Evolutionary conservation across 1,140 invertebrate species (phyloP), one percentile per base, ranked within the genome.

Genomic region (Parapsyche elsis): DNA sequence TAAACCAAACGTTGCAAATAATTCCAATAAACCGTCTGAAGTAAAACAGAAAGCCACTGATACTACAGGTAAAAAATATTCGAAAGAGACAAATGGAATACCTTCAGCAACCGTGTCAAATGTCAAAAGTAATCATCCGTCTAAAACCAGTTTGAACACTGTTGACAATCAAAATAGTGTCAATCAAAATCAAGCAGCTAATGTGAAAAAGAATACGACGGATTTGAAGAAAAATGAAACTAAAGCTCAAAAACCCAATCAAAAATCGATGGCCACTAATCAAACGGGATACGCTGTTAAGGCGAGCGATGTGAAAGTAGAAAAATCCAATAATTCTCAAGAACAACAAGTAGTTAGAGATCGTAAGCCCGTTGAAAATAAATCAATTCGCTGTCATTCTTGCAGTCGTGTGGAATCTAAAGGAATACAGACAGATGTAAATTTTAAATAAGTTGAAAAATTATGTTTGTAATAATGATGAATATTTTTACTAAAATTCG

Each of bases 391-490:
- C 30, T 76, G 73, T 30, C 19, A 76, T 59, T 57, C 73, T 14
- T 76, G 73, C 45, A 57, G 53, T 59, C 23, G 19, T 16, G 49
- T 57, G 12, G 73, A 76, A 24, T 76, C 73, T 4, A 76, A 76
- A 76, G 45, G 19, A 19, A 76, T 53, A 7, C 73, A 76, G 16
- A 59, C 73, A 1, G 73, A 76, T 30, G 73, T 76, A 53, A 49
- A 44, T 46, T 38, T 38, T 7, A 7, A 38, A 38, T 38, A 38
- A 38, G 1, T 38, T 4, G 30, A 38, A 38, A 38, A 4, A 38
- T 38, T 7, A 7, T 38, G 2, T 4, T 4, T 38, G 30, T 38
- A 38, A 38, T 38, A n/a, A n/a, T n/a, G n/a, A n/a, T n/a, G n/a
- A n/a, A n/a, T n/a, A n/a, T n/a, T n/a, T n/a, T n/a, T n/a, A n/a